Evolutionary conservation across 2,888 invertebrate genomes (phyloP).

Genomic region (Thereva nobilitata): DNA sequence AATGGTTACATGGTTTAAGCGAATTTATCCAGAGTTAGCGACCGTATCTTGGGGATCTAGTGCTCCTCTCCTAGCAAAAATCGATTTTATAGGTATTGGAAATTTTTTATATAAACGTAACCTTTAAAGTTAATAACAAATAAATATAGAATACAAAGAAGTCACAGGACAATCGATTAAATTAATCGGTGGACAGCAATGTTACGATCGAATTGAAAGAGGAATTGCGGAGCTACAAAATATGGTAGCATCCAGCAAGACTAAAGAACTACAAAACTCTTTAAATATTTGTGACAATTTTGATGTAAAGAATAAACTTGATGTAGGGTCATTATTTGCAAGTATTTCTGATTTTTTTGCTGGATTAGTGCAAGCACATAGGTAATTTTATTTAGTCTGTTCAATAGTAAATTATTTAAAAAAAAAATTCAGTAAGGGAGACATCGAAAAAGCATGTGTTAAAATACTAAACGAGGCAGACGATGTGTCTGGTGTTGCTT

Average conservation of each 20-base stretch:
- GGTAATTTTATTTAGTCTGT: constrained; percentile 41
- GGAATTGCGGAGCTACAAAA: constrained; percentile 51
- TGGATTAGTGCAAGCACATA: constrained; percentile 50
- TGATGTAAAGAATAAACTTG: constrained; percentile 50
- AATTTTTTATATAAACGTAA: no score
- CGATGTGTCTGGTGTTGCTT: no score
- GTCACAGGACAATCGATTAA: constrained; percentile 52
- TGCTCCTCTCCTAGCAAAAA: constrained; percentile 67
- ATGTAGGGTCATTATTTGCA: constrained; percentile 52
- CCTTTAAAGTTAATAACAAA: no score
- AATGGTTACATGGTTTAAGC: constrained; percentile 67
- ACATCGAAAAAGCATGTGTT: constrained; percentile 48
- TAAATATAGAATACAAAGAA: constrained; percentile 53
- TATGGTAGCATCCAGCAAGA: constrained; percentile 46
- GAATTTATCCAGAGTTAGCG: constrained; percentile 67
- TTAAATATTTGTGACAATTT: constrained; percentile 52
- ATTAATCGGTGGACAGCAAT: constrained; percentile 50
- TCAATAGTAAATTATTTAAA: neutral
- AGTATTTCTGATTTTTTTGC: constrained; percentile 51
- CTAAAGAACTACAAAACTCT: constrained; percentile 49
- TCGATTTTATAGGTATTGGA: constrained; percentile 46
- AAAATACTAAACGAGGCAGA: no score
- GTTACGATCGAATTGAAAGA: constrained; percentile 51
- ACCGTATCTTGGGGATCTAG: constrained; percentile 67
- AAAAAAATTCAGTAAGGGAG: constrained; percentile 45